These are phyloP conservation scores for Turdus rufiventris DNA, from an alignment of 2,113 vertebrate genomes.

Conservation along the genomic window DNA sequence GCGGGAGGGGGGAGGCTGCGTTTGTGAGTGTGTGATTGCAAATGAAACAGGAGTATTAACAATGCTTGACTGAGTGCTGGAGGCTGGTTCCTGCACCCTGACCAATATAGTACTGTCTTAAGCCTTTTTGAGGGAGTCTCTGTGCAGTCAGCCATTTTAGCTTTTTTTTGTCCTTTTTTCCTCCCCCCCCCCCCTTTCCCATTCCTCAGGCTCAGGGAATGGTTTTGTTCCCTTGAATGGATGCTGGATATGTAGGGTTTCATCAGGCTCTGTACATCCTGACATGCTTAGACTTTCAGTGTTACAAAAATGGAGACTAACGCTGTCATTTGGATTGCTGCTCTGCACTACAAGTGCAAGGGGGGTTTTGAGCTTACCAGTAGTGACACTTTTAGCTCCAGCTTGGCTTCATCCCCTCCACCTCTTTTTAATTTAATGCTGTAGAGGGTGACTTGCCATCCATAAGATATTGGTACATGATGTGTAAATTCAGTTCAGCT, in stretches of 20 bases:
- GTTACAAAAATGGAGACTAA: slow-evolving; percentile 76
- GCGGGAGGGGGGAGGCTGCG: slow-evolving; percentile 16
- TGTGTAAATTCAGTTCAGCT: slow-evolving; percentile 84
- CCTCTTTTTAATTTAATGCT: slow-evolving; percentile 69
- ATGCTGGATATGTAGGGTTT: slow-evolving; percentile 69
- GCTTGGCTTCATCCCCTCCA: slow-evolving; percentile 63
- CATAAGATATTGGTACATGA: slow-evolving; percentile 80
- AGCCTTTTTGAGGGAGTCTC: slow-evolving; percentile 82
- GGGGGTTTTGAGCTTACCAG: slow-evolving; percentile 63
- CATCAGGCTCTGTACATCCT: slow-evolving; percentile 54
- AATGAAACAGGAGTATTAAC: slow-evolving; percentile 81
- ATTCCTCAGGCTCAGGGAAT: slow-evolving; percentile 65
- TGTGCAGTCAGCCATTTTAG: slow-evolving; percentile 99
- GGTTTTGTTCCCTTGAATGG: slow-evolving; percentile 69
- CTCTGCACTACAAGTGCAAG: slow-evolving; percentile 73
- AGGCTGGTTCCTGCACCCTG: slow-evolving; percentile 76
- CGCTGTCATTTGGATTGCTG: slow-evolving; percentile 71
- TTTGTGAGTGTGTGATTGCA: slow-evolving; percentile 63
- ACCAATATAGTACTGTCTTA: slow-evolving; percentile 86
- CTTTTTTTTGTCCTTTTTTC: slow-evolving; percentile 11
- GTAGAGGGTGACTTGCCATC: slow-evolving; percentile 76
- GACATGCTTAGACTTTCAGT: slow-evolving; percentile 69
- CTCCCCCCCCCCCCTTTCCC: background rate
- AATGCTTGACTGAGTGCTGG: slow-evolving; percentile 75
- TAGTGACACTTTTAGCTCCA: slow-evolving; percentile 75